Percentiles rank a stretch among this genome's conserved stretches.
Evolutionary conservation across 2,888 invertebrate genomes (phyloP).

Genomic region (Drosophila monieri): DNA sequence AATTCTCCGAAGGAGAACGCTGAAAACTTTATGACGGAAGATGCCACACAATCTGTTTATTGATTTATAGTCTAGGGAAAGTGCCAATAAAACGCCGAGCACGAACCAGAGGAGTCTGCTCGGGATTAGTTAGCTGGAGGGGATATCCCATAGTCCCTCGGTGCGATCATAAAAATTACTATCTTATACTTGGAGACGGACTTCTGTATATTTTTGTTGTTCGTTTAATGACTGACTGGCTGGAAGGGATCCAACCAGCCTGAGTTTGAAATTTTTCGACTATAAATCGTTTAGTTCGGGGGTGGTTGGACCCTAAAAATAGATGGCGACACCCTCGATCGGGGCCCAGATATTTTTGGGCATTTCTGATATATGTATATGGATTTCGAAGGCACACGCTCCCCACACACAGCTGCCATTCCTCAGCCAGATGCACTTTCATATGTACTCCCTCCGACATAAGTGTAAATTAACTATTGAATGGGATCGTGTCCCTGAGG

Average conservation of each 20-base stretch:
- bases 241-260: slow-evolving; percentile 1
- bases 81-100: slow-evolving; percentile 72
- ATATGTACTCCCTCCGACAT: not conserved
- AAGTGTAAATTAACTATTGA: slow-evolving; percentile 26
- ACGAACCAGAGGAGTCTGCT: slow-evolving; percentile 31
- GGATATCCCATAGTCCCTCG: slow-evolving; percentile 10
- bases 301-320: slow-evolving; percentile 52
- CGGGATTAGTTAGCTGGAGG: slow-evolving; percentile 47
- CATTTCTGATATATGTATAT: slow-evolving; percentile 51
- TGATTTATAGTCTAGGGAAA: slow-evolving; percentile 76
- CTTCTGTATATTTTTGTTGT: slow-evolving; percentile 65
- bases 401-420: slow-evolving; percentile 39
- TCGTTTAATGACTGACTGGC: slow-evolving; percentile 59
- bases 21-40: slow-evolving; percentile 70
- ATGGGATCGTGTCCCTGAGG: slow-evolving; percentile 13
- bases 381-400: slow-evolving; percentile 59
- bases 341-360: slow-evolving; percentile 61
- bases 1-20: slow-evolving; percentile 41
- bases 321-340: slow-evolving; percentile 34
- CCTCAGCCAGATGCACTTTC: slow-evolving; percentile 25
- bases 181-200: slow-evolving; percentile 4
- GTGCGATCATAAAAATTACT: slow-evolving; percentile 58
- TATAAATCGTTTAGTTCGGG: slow-evolving; percentile 70
- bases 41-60: slow-evolving; percentile 72
- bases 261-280: slow-evolving; percentile 1